These are phyloP conservation scores for Mesocentrotus franciscanus DNA, from an alignment of 53 echinoderm and acorn worm species.

Conservation along the genomic window DNA sequence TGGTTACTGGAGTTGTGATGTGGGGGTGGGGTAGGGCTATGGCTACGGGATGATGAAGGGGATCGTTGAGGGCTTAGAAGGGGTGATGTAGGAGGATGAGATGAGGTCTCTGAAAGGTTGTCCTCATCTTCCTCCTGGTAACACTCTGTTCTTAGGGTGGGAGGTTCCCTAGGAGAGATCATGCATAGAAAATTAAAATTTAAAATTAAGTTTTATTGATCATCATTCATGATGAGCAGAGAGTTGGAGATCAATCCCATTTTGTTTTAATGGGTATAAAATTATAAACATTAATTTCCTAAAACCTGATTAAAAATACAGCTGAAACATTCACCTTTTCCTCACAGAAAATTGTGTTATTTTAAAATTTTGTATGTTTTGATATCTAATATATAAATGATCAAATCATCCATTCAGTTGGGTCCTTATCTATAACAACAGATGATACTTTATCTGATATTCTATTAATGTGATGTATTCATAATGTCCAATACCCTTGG, in stretches of 20 bases:
- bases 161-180: constrained; percentile 80
- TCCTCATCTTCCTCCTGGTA: constrained; percentile 87
- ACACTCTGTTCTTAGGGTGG: constrained; percentile 91
- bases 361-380: too few species aligned
- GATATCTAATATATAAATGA: too few species aligned
- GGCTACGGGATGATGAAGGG: constrained; percentile 85
- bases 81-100: constrained; percentile 91
- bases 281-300: too few species aligned
- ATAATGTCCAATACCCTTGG: too few species aligned
- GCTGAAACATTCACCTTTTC: neutral
- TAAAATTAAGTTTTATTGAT: neutral
- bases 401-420: too few species aligned
- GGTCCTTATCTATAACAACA: too few species aligned
- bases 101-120: constrained; percentile 78
- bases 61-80: constrained; percentile 86
- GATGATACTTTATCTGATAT: too few species aligned
- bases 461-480: too few species aligned
- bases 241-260: neutral
- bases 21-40: constrained; percentile 73
- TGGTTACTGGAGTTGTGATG: constrained; percentile 13
- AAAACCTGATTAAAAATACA: neutral
- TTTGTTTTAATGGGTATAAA: neutral
- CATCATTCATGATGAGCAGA: too few species aligned
- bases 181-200: neutral
- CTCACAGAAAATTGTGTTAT: too few species aligned